Evolutionary conservation across 2,888 invertebrate genomes (phyloP).

Genomic region (Smittia sp.): DNA sequence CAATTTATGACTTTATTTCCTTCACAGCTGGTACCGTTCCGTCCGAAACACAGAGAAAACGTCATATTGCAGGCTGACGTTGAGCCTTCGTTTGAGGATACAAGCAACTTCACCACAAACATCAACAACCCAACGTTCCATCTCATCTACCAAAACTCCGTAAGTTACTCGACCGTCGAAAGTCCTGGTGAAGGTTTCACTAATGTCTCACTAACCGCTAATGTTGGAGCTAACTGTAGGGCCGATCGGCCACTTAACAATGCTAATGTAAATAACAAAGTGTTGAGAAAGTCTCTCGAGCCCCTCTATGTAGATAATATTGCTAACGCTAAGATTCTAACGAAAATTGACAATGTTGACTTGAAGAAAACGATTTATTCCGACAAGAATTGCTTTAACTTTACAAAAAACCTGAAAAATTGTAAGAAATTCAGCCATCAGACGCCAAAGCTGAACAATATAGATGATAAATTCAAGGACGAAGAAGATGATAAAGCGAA

Average conservation of each 20-base stretch:
- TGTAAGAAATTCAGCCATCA: conserved; percentile 13
- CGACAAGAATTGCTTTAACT: conserved; percentile 31
- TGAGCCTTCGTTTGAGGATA: background rate
- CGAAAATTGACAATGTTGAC: background rate
- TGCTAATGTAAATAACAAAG: background rate
- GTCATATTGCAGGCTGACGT: background rate
- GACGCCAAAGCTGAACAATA: conserved; percentile 17
- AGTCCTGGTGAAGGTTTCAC: conserved; percentile 24
- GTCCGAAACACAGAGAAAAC: background rate
- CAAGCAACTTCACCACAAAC: background rate
- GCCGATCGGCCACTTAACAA: background rate
- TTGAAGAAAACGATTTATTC: conserved; percentile 30
- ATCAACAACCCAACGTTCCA: conserved; percentile 4
- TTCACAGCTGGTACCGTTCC: background rate
- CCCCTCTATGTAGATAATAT: background rate
- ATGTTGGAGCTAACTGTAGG: background rate
- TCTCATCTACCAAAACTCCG: conserved; percentile 18
- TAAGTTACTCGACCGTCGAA: conserved; percentile 22
- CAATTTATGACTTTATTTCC: background rate
- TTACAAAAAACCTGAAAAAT: conserved; percentile 38
- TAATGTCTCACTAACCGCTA: conserved; percentile 12
- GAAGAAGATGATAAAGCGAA: background rate
- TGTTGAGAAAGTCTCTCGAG: background rate
- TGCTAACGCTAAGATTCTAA: background rate
- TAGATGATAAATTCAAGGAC: background rate